Base-by-base conservation (phyloP, 2,113 vertebrate species). In the Sceloporus tristichus region DNA sequence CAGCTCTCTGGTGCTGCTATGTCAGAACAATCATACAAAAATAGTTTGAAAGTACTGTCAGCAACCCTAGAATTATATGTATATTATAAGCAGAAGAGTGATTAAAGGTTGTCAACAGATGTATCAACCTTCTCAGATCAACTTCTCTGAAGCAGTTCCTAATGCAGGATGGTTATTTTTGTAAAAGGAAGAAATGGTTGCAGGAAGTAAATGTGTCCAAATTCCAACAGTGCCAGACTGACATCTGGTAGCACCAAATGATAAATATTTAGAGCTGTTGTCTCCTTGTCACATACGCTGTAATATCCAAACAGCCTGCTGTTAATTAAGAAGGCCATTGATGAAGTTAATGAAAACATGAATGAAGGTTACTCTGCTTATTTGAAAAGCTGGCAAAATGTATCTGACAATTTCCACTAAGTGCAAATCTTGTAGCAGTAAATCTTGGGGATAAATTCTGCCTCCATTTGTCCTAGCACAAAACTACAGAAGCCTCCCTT, bases 41-140 rank as follows among this genome's bases (percentile, higher is more conserved):
- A 78, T 4, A 73, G 34, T 86, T 91, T 56, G 71, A 85, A 89
- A 91, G 38, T 92, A 7, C 62, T 90, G n/a, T n/a, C 77, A 87
- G 54, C 83, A 91, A 88, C 86, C 88, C 80, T 62, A 53, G 85
- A 89, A 73, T 48, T 84, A 53, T 38, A 23, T 13, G 8, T 34
- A 27, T 70, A 78, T 79, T 40, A 68, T 40, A 88, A 14, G 18
- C 6, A 79, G 82, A 56, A 89, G 0, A 78, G 29, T 48, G 88
- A 92, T 76, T 92, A 87, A 83, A 90, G 54, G 21, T 76, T 90
- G 80, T 82, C 42, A 93, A 88, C 70, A 87, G 84, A 88, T 27
- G 7, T 53, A 78, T 1, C 71, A 59, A 34, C 34, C 2, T 89
- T 80, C 87, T 87, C 65, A 77, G 84, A 88, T 27, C 34, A 62